Base-by-base conservation (phyloP, 2,113 vertebrate species). In the Percopsis transmontana region DNA sequence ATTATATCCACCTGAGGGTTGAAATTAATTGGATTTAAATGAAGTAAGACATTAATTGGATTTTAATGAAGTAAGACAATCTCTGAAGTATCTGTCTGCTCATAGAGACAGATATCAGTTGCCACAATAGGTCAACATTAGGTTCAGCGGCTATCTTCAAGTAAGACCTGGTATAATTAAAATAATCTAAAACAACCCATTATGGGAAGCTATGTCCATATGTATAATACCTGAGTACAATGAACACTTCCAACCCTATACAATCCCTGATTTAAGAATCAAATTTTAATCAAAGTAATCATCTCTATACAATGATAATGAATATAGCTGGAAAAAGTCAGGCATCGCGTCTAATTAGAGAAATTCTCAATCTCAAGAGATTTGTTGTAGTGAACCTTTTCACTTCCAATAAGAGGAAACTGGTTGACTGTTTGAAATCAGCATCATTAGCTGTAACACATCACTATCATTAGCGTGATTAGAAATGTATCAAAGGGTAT, bases 301-400 rank as follows among this genome's bases (percentile, higher is more conserved):
- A 2, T 65, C 47, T 58, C 71, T 67, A 60, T 66, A 42, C 23
- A 59, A 58, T n/a, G 71, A 54, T 79, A 63, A 57, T 57, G 27
- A 38, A 33, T 38, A 33, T 4, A n/a, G 27, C 41, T 10, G 5
- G 40, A 54, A 60, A 52, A 82, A 68, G 72, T 71, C 80, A 74
- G 80, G 5, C 4, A 33, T 33, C 63, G 62, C 3, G 52, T 16
- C 66, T 71, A 70, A 81, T 85, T 69, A 74, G 70, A 80, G 72
- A 15, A 78, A 72, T 57, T 58, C 23, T n/a, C n/a, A n/a, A n/a
- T n/a, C n/a, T n/a, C n/a, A 16, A 12, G 23, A 56, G 59, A 78
- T 66, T 64, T 76, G 74, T 85, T 88, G 80, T 68, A 67, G 65
- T 64, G 73, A 68, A 82, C 78, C 82, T 83, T 86, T 76, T 44